These are phyloP conservation scores for Brachirus orientalis DNA, from an alignment of 2,113 vertebrate species.

Conservation along the genomic window DNA sequence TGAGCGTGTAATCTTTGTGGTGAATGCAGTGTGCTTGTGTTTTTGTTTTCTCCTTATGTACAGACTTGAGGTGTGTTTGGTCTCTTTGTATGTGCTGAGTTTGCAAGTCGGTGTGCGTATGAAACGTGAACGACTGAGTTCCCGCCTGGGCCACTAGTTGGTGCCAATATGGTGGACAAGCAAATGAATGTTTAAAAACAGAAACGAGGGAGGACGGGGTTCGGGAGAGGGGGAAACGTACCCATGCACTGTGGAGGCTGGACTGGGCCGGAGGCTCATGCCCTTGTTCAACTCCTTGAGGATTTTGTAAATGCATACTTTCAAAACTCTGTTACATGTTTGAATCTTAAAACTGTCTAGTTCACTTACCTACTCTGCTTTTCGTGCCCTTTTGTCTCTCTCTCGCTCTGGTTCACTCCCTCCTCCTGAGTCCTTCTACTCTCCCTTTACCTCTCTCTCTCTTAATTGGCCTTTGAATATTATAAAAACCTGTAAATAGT, in stretches of 20 bases:
- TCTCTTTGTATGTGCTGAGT: constrained; percentile 88
- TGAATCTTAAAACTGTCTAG: constrained; percentile 77
- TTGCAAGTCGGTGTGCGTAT: constrained; percentile 75
- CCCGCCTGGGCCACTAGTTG: no score
- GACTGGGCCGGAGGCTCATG: constrained; percentile 58
- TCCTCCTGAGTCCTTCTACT: constrained; percentile 49
- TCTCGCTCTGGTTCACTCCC: constrained; percentile 27
- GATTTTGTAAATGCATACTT: constrained; percentile 92
- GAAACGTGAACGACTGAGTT: constrained; percentile 56
- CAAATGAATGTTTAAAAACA: constrained; percentile 89
- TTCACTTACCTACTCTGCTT: constrained; percentile 77
- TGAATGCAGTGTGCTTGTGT: constrained; percentile 72
- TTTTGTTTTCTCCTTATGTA: constrained; percentile 57
- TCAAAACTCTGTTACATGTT: constrained; percentile 86
- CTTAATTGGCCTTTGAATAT: constrained; percentile 87
- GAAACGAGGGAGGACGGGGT: constrained; percentile 51
- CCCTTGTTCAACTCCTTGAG: constrained; percentile 84
- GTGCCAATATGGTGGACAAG: no score
- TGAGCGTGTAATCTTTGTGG: constrained; percentile 69
- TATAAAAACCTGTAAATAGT: constrained; percentile 96
- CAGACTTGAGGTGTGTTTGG: constrained; percentile 74
- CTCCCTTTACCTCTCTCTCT: constrained; percentile 68
- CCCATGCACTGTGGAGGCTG: constrained; percentile 87
- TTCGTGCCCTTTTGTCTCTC: constrained; percentile 70
- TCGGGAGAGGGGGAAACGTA: constrained; percentile 78